A percentile compares a stretch with the other conserved stretches of the same genome.
Conservation (phyloP, 2,888 invertebrate genomes). For the Nebria brevicollis region DNA sequence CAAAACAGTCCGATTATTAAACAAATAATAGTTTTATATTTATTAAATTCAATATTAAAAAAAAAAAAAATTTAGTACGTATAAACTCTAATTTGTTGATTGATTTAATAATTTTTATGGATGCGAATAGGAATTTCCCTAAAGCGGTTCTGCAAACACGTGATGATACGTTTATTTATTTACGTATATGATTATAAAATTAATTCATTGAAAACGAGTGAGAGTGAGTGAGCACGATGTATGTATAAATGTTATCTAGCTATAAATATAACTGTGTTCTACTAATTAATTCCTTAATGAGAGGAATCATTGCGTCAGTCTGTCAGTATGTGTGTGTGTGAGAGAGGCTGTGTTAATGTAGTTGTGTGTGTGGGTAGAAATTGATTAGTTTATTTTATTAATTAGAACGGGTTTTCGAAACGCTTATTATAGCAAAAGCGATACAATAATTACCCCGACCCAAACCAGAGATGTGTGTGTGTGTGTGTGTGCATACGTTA, state of each 20-base stretch:
- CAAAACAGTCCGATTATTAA: no score
- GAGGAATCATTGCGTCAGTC: slow-evolving; percentile 56
- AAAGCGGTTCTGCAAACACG: no score
- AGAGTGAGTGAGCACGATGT: background rate
- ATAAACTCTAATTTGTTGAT: no score
- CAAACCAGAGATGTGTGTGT: background rate
- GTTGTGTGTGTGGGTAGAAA: slow-evolving; percentile 52
- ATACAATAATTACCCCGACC: slow-evolving; percentile 5
- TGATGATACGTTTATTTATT: no score
- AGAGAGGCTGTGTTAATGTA: no score
- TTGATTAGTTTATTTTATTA: slow-evolving; percentile 54
- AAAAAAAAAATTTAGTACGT: no score
- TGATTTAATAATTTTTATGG: no score
- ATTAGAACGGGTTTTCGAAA: slow-evolving; percentile 53
- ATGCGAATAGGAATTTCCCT: no score
- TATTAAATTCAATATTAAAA: no score
- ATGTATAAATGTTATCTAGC: background rate
- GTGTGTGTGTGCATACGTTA: background rate
- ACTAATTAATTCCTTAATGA: slow-evolving; percentile 57
- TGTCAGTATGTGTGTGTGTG: slow-evolving; percentile 18
- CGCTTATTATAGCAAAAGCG: slow-evolving; percentile 26
- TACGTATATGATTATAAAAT: no score
- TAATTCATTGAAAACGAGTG: no score
- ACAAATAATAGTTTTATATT: no score
- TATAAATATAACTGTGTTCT: slow-evolving; percentile 5